Base-by-base conservation (phyloP, 2,888 invertebrate species). In the Metacarcinus magister region DNA sequence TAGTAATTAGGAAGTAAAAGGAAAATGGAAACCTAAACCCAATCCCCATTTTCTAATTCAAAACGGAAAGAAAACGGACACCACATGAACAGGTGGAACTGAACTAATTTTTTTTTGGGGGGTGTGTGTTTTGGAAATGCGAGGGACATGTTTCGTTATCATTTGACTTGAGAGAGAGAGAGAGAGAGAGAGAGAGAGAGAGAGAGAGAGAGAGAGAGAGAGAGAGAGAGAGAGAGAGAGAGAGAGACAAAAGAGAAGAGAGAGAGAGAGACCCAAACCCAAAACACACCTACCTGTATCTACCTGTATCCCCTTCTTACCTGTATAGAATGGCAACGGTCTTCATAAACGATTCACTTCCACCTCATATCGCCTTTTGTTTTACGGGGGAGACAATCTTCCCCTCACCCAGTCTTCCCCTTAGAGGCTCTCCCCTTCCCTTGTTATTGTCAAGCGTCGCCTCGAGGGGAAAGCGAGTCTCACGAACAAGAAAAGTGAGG, bases 141-240 rank as follows among this genome's bases (percentile, higher is more conserved):
- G 16, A 10, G 54, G 54, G 16, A 54, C 54, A 54, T 10, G 54
- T 54, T 54, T 54, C 16, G 16, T 10, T 54, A 10, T 54, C 16
- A 16, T 54, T 16, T 54, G 54, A 54, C 54, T 54, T 54, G 54
- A n/a, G n/a, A n/a, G n/a, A n/a, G n/a, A n/a, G n/a, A n/a, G n/a
- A n/a, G n/a, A n/a, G n/a, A n/a, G 48, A 48, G 48, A 48, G 48
- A 48, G 48, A 48, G 48, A 48, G 48, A 48, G 48, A 48, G 48
- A 48, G 48, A 48, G 48, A 48, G 48, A 67, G 1, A 67, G 67
- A 67, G 67, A 67, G 67, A 67, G 67, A 67, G 67, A 67, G 16
- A 67, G 67, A 67, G 67, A 67, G 67, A 67, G 67, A 67, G 67
- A 67, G 67, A 67, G 67, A 67, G 67, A 67, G 67, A 67, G 67